Percentiles rank a stretch among this genome's conserved stretches.
These are phyloP conservation scores for Lasiurus borealis DNA, from an alignment of 2,113 vertebrate genomes.

Conservation along the genomic window DNA sequence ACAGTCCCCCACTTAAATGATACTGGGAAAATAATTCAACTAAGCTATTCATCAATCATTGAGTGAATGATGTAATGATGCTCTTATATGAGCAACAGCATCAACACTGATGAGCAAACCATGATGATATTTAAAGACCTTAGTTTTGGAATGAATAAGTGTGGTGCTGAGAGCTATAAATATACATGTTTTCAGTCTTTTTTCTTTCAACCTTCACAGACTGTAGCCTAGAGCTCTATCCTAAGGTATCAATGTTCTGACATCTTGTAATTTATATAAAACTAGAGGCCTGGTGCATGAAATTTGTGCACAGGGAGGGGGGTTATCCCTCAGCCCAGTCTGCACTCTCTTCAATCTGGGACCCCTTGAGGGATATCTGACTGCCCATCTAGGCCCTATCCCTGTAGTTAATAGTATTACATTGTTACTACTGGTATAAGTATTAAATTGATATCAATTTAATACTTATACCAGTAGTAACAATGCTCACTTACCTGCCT, in stretches of 20 bases:
- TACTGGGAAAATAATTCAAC: slow-evolving; percentile 75
- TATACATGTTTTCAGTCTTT: slow-evolving; percentile 24
- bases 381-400: too few species aligned
- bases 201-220: background rate
- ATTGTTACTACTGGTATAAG: background rate
- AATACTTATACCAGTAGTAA: too few species aligned
- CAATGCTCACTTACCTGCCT: too few species aligned
- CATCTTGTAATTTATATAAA: slow-evolving; percentile 19
- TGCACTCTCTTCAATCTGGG: too few species aligned
- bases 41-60: slow-evolving; percentile 56
- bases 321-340: too few species aligned
- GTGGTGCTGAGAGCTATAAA: slow-evolving; percentile 19
- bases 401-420: background rate
- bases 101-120: slow-evolving; percentile 53
- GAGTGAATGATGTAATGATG: slow-evolving; percentile 54
- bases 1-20: slow-evolving; percentile 68
- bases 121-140: slow-evolving; percentile 50
- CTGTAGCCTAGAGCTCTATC: background rate
- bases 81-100: slow-evolving; percentile 60
- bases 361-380: too few species aligned
- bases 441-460: background rate
- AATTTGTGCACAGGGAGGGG: too few species aligned
- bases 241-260: slow-evolving; percentile 1
- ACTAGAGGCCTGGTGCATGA: too few species aligned
- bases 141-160: slow-evolving; percentile 70